Evolutionary conservation across 2,888 invertebrate genomes (phyloP).

Genomic region (Quadroppia sp.): DNA sequence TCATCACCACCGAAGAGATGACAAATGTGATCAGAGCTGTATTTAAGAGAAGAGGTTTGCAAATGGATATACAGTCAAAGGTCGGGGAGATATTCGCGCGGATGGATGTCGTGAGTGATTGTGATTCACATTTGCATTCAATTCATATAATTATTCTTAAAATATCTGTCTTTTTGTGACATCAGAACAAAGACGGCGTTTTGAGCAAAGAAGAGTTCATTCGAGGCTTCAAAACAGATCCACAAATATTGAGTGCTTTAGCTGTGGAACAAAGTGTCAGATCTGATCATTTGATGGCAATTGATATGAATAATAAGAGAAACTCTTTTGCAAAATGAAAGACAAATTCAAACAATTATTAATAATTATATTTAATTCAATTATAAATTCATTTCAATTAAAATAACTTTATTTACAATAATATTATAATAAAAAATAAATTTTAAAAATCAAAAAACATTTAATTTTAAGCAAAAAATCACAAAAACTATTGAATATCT

Average conservation of each 20-base stretch:
- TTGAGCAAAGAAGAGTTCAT: slow-evolving; percentile 47
- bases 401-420: background rate
- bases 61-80: slow-evolving; percentile 38
- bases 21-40: slow-evolving; percentile 46
- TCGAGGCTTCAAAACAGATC: slow-evolving; percentile 47
- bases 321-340: background rate
- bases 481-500: background rate
- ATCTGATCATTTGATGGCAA: background rate
- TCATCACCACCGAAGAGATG: slow-evolving; percentile 46
- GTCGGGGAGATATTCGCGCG: slow-evolving; percentile 47
- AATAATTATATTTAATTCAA: background rate
- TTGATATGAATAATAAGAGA: background rate
- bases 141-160: no score
- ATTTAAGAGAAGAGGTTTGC: slow-evolving; percentile 35
- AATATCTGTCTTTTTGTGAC: no score
- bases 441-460: background rate
- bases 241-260: slow-evolving; percentile 46
- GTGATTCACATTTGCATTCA: background rate
- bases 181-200: slow-evolving; percentile 45
- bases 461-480: background rate
- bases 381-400: background rate
- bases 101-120: slow-evolving; percentile 44
- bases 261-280: slow-evolving; percentile 34
- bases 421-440: no score
- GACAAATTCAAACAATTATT: background rate